Evolutionary conservation across 2,113 vertebrate species (phyloP).

Genomic region (Crypturellus undulatus): DNA sequence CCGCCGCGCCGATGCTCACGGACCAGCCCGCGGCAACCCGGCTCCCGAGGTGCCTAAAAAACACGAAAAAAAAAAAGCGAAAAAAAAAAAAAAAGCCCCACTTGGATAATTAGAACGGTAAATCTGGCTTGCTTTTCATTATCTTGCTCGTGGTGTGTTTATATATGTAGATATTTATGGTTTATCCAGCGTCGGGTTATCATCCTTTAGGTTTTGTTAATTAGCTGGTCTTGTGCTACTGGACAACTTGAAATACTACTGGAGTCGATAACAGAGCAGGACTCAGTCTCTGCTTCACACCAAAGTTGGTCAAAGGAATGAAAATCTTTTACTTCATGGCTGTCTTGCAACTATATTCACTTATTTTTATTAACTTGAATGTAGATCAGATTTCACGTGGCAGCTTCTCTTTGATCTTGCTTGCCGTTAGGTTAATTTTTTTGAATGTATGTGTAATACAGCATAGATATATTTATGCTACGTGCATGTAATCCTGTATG

Average conservation of each 20-base stretch:
- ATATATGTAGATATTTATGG: neutral
- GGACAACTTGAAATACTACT: neutral
- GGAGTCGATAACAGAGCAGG: neutral
- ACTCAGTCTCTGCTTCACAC: neutral
- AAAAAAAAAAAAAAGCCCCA: slow-evolving; percentile 31
- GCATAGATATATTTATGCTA: neutral
- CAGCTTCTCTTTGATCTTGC: neutral
- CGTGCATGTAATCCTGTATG: neutral
- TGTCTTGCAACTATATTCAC: neutral
- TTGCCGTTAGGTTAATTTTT: neutral
- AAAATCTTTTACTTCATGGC: neutral
- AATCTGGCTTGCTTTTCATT: slow-evolving; percentile 50
- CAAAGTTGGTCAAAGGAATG: slow-evolving; percentile 10
- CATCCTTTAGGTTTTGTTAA: neutral
- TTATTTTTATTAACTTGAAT: neutral
- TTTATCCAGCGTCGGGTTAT: neutral
- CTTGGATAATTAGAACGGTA: slow-evolving; percentile 63
- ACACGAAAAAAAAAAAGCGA: neutral
- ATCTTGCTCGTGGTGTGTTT: slow-evolving; percentile 28
- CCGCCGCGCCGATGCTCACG: slow-evolving; percentile 7
- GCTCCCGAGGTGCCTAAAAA: slow-evolving; percentile 1
- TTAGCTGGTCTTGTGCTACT: neutral
- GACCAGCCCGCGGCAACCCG: neutral
- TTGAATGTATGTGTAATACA: neutral
- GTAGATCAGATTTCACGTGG: neutral